phyloP scores from a whole-genome alignment of 2,888 invertebrate genomes.

The Tenthredo mesomela region DNA sequence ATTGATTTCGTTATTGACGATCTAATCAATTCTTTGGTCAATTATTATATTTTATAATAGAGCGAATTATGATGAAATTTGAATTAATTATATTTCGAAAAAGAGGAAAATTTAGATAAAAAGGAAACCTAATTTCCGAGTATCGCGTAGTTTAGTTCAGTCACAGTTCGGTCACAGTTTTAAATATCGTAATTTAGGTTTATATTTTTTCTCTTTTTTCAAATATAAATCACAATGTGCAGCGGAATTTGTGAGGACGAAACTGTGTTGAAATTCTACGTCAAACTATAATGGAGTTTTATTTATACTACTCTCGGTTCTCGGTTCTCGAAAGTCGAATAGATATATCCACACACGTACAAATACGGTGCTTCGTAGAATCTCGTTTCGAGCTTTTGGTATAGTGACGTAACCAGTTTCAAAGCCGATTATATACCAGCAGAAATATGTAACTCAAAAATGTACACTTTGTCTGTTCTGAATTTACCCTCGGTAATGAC shows the following conservation, averaged over 20 bases:
- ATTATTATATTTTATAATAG: too few species aligned
- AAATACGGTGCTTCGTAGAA: not conserved
- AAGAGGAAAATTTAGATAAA: not conserved
- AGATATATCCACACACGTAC: not conserved
- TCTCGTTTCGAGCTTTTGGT: not conserved
- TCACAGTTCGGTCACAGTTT: too few species aligned
- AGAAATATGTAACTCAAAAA: slow-evolving; percentile 19
- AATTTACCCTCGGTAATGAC: not conserved
- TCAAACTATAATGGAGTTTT: slow-evolving; percentile 22
- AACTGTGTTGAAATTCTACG: not conserved
- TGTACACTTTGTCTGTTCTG: not conserved
- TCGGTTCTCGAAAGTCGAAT: too few species aligned
- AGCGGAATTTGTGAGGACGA: not conserved
- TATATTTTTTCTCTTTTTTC: not conserved
- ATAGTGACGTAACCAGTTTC: slow-evolving; percentile 22
- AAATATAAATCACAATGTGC: not conserved
- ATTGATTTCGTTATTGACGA: not conserved
- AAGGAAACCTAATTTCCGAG: not conserved
- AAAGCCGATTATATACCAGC: slow-evolving; percentile 38
- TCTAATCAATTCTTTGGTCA: not conserved
- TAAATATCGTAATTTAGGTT: not conserved
- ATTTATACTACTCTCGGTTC: slow-evolving; percentile 23
- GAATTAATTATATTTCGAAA: not conserved
- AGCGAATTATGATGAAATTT: too few species aligned
- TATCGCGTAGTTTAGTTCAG: not conserved